Percentiles rank a stretch among this genome's conserved stretches.
Evolutionary conservation across 2,888 invertebrate genomes (phyloP).

Genomic region (Malthinus flaveolus): DNA sequence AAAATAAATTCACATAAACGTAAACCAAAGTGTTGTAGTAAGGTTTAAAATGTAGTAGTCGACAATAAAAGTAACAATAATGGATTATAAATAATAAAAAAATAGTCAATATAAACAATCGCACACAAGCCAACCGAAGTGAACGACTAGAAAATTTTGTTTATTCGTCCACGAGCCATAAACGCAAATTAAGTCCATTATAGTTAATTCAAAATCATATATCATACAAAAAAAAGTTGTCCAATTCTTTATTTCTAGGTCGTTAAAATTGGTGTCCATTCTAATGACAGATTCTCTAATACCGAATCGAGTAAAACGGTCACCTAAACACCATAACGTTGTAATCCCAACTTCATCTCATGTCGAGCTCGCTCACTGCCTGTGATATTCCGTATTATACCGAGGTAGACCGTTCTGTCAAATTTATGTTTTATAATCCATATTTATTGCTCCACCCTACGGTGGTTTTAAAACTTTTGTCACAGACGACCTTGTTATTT

Average conservation of each 20-base stretch:
- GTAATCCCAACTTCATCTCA: slow-evolving; percentile 18
- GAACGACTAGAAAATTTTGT: background rate
- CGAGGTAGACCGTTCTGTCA: slow-evolving; percentile 40
- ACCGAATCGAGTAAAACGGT: slow-evolving; percentile 24
- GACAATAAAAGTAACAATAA: slow-evolving; percentile 1
- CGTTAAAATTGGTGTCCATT: slow-evolving; percentile 29
- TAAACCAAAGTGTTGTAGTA: background rate
- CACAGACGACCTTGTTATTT: slow-evolving; percentile 35
- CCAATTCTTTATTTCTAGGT: slow-evolving; percentile 28
- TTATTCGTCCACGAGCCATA: background rate
- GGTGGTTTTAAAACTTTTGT: slow-evolving; percentile 31
- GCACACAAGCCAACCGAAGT: background rate
- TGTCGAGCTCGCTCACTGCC: slow-evolving; percentile 17
- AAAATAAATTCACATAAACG: background rate
- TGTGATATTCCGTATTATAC: slow-evolving; percentile 6
- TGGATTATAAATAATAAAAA: background rate
- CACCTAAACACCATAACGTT: slow-evolving; percentile 20
- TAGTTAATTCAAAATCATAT: slow-evolving; percentile 15
- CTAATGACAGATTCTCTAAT: slow-evolving; percentile 34
- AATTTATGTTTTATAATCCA: slow-evolving; percentile 44
- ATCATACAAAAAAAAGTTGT: slow-evolving; percentile 20
- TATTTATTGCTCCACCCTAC: slow-evolving; percentile 43
- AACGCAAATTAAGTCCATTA: slow-evolving; percentile 3
- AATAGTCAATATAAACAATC: background rate
- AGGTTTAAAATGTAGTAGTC: slow-evolving; percentile 3